Conservation (phyloP, 2,113 vertebrate genomes). For the Tricholaema leucomelas region DNA sequence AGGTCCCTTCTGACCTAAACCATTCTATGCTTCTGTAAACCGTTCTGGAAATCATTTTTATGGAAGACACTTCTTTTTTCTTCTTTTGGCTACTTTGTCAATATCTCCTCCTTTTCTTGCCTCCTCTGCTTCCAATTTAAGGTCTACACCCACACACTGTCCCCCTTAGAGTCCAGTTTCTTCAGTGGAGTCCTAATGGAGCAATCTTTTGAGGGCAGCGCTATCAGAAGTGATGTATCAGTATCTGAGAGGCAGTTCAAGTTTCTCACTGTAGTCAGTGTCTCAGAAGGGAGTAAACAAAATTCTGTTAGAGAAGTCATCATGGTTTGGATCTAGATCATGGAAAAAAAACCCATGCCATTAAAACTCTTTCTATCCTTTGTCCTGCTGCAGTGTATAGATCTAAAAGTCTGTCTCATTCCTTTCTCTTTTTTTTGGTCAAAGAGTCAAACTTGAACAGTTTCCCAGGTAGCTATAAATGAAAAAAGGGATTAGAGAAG, state of each 20-base stretch:
- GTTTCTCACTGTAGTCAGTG: background rate
- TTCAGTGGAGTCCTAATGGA: constrained; percentile 11
- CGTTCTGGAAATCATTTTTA: background rate
- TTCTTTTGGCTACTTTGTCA: background rate
- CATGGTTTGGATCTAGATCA: background rate
- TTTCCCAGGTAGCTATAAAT: background rate
- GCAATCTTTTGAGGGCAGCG: background rate
- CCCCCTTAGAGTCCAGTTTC: background rate
- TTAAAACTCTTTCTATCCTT: background rate
- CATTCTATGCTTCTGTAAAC: too few relatives aligned
- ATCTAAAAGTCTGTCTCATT: background rate
- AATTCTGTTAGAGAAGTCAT: background rate
- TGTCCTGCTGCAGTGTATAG: background rate
- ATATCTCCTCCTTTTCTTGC: background rate
- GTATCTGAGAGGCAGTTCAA: background rate
- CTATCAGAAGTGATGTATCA: background rate
- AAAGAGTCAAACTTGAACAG: too few relatives aligned
- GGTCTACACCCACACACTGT: background rate
- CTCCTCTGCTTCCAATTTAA: background rate
- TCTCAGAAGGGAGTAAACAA: background rate
- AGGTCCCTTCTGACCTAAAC: too few relatives aligned
- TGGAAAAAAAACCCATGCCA: background rate
- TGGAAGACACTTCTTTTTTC: background rate
- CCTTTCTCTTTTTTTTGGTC: background rate
- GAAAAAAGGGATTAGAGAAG: background rate